A percentile compares a stretch with the other conserved stretches of the same genome.
Evolutionary conservation across 2,888 invertebrate genomes (phyloP).

Genomic region (Hermaeophaga mercurialis): DNA sequence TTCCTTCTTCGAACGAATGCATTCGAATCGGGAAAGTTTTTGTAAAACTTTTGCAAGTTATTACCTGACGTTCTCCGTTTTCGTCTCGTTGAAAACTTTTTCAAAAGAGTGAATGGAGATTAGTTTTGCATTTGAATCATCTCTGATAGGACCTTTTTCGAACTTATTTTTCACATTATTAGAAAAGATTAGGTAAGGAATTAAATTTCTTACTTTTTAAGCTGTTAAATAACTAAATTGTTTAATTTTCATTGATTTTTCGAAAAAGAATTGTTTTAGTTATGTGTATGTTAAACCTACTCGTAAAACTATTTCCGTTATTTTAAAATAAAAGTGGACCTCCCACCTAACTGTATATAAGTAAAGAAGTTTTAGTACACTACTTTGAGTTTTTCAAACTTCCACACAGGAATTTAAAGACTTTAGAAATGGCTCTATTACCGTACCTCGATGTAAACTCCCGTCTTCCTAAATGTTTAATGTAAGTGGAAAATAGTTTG

Average conservation of each 20-base stretch:
- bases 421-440: slow-evolving; percentile 4
- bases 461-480: slow-evolving; percentile 19
- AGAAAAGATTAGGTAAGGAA: slow-evolving; percentile 13
- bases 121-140: slow-evolving; percentile 19
- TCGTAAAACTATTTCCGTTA: no score
- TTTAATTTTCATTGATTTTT: no score
- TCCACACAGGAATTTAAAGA: slow-evolving; percentile 5
- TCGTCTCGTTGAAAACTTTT: slow-evolving; percentile 14
- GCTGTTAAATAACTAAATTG: no score
- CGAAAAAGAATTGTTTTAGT: no score
- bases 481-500: slow-evolving; percentile 16
- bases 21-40: slow-evolving; percentile 10
- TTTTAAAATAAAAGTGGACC: no score
- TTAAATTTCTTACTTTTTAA: not conserved
- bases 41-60: slow-evolving; percentile 12
- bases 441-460: slow-evolving; percentile 1
- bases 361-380: not conserved
- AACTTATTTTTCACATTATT: slow-evolving; percentile 7
- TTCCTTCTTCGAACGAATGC: no score
- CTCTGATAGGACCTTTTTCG: slow-evolving; percentile 10
- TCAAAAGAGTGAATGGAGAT: slow-evolving; percentile 17
- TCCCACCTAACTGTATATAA: no score
- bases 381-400: not conserved
- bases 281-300: no score
- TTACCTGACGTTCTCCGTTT: slow-evolving; percentile 12